phyloP scores from a whole-genome alignment of 2,113 vertebrate species.

The Sebastes schlegelii region DNA sequence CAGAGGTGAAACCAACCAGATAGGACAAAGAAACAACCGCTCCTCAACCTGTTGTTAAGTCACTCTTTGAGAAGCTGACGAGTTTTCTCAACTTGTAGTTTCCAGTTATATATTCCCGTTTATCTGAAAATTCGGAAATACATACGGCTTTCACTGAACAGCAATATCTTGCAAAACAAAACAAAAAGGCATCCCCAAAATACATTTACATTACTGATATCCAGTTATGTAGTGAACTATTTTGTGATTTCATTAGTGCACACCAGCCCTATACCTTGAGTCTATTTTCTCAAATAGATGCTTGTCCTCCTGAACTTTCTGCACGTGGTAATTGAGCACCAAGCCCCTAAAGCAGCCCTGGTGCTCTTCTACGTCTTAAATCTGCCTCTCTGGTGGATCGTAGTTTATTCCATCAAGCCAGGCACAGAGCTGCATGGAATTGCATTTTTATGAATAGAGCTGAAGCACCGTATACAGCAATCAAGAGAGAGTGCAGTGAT shows the following conservation, averaged over 20 bases:
- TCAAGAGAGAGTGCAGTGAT: slow-evolving; percentile 80
- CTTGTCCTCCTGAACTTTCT: slow-evolving; percentile 18
- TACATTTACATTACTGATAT: not conserved
- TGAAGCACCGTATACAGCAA: slow-evolving; percentile 73
- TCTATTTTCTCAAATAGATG: slow-evolving; percentile 8
- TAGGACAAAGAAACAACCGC: not conserved
- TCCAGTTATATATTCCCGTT: not conserved
- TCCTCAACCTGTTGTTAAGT: not conserved
- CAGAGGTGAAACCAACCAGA: not conserved
- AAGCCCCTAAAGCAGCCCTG: not conserved
- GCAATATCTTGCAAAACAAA: not conserved
- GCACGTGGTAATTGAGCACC: slow-evolving; percentile 31
- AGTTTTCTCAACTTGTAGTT: not conserved
- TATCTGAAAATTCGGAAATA: not conserved
- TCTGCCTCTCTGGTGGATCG: slow-evolving; percentile 45
- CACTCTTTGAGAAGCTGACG: not conserved
- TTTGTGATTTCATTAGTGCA: too few relatives aligned
- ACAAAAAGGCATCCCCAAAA: not conserved
- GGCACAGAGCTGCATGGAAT: slow-evolving; percentile 65
- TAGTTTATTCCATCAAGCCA: slow-evolving; percentile 62
- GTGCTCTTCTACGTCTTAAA: slow-evolving; percentile 47
- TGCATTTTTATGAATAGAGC: slow-evolving; percentile 82
- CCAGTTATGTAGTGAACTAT: not conserved
- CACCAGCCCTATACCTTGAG: not conserved
- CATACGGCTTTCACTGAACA: not conserved